Evolutionary conservation across 2,113 vertebrate species (phyloP), one percentile per base, ranked within the genome.

Genomic region (Gallinago media): DNA sequence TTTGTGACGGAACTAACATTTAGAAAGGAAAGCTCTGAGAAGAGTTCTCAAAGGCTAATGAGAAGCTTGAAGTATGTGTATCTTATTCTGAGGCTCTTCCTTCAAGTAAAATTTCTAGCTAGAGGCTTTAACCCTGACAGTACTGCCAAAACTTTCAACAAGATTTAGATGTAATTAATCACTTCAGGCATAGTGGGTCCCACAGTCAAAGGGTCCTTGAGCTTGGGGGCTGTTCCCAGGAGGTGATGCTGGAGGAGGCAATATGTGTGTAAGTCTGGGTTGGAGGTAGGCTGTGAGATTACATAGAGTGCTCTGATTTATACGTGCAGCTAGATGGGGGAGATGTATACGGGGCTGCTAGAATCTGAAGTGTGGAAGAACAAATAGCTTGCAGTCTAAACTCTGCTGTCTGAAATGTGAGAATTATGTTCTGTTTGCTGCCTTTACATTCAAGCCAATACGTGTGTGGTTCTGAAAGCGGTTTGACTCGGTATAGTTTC

Each of bases 281-380:
- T 44, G 56, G 34, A 74, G 29, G 27, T 11, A 9, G 22, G 26
- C 29, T 52, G 19, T 58, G 36, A 56, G 58, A 16, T 32, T 34
- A 5, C 0, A 1, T 8, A 14, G 38, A 55, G 29, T 46, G 32
- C 29, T 68, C 52, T 44, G 32, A 20, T 40, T 27, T 62, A 0
- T 18, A 10, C 50, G 42, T 3, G 5, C 55, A 78, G 22, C 27
- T 36, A 10, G 8, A 3, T 40, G 58, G 1, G 32, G 29, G 19
- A 66, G 25, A 19, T 26, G 15, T 31, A n/a, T 42, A 21, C 10
- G 31, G 52, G 52, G 27, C 58, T 89, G 47, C 23, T 38, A 32
- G 32, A 67, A 72, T 42, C 34, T 79, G 20, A 85, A 75, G 29
- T 9, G 8, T 82, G 15, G 34, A 78, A 70, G 22, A 52, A 22